Percentiles rank a stretch among this genome's conserved stretches.
phyloP scores from a whole-genome alignment of 2,888 invertebrate species.

The Hypomecis punctinalis region DNA sequence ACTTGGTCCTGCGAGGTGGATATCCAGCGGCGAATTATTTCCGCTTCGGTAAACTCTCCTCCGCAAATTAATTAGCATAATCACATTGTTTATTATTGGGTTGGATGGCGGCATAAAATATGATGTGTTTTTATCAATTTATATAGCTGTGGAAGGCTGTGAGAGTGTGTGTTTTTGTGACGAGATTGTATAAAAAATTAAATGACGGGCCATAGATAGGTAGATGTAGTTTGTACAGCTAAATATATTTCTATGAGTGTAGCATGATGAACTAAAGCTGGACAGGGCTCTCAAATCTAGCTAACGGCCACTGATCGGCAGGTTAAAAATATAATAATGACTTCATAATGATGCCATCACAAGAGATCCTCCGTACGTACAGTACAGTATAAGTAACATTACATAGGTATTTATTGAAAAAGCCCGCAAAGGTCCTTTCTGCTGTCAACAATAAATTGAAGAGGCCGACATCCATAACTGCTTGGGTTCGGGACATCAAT shows the following conservation, averaged over 20 bases:
- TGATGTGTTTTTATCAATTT: not conserved
- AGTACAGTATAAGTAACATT: conserved; percentile 2
- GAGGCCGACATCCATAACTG: conserved; percentile 47
- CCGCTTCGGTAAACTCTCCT: conserved; percentile 48
- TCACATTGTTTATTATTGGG: conserved; percentile 30
- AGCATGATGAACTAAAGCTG: no score
- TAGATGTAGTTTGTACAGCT: no score
- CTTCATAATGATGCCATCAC: no score
- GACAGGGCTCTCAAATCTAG: no score
- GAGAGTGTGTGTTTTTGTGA: no score
- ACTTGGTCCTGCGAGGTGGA: conserved; percentile 46
- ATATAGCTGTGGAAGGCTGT: not conserved
- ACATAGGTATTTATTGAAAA: conserved; percentile 42
- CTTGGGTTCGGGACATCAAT: conserved; percentile 47
- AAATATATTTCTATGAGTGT: no score
- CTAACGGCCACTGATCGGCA: no score
- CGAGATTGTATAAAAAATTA: no score
- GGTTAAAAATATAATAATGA: no score
- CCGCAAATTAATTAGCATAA: conserved; percentile 49
- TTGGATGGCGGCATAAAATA: not conserved
- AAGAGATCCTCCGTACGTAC: not conserved
- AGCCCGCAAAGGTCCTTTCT: conserved; percentile 38
- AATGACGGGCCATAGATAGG: no score
- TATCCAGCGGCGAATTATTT: conserved; percentile 52
- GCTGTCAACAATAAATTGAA: conserved; percentile 54